Evolutionary conservation across 2,797 vertebrate species (phyloP).

Genomic region (Leptoclinus maculatus): DNA sequence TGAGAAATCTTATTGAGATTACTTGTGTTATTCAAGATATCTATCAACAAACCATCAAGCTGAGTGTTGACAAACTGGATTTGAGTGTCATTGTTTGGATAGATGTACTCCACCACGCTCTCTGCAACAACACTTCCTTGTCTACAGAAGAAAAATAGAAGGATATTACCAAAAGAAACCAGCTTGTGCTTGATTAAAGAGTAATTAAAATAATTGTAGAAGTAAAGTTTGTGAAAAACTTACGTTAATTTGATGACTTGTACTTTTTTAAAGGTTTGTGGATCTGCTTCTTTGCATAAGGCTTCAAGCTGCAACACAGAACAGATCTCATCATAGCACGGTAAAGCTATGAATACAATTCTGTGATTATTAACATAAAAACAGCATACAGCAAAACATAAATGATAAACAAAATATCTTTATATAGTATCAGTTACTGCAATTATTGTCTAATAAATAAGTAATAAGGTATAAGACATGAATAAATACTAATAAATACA

Average conservation of each 20-base stretch:
- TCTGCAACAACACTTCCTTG: conserved; percentile 70
- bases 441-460: background rate
- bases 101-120: conserved; percentile 68
- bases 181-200: background rate
- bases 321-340: background rate
- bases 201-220: background rate
- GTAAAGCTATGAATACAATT: background rate
- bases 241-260: conserved; percentile 66
- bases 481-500: background rate
- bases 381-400: background rate
- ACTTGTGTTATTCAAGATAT: conserved; percentile 59
- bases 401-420: background rate
- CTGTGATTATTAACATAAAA: background rate
- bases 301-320: conserved; percentile 60
- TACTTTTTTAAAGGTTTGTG: conserved; percentile 59
- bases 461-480: background rate
- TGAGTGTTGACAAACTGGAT: conserved; percentile 76
- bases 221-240: conserved; percentile 16
- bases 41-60: conserved; percentile 41
- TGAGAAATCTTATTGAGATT: conserved; percentile 63
- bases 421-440: background rate
- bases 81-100: conserved; percentile 75
- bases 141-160: conserved; percentile 35
- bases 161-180: background rate
- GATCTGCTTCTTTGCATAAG: conserved; percentile 69